Evolutionary conservation across 2,888 invertebrate genomes (phyloP).

Genomic region (Neoaliturus tenellus): DNA sequence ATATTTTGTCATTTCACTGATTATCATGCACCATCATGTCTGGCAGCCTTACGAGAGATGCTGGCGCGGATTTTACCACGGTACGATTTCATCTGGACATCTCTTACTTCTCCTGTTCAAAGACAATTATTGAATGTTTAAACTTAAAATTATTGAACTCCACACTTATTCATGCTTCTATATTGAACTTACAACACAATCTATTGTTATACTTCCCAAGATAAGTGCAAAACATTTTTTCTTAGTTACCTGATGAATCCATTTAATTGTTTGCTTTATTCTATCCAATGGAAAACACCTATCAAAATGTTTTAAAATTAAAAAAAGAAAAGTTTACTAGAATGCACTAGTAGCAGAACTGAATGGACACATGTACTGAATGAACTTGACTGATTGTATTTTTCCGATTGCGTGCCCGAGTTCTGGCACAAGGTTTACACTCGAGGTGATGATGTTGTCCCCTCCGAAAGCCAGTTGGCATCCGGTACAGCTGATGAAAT

Average conservation of each 20-base stretch:
- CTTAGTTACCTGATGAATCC: background rate
- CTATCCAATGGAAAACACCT: too few species aligned
- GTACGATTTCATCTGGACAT: background rate
- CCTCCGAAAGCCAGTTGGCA: constrained; percentile 18
- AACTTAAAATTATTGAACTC: background rate
- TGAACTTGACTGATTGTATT: background rate
- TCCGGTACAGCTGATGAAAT: constrained; percentile 2
- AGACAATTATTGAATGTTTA: background rate
- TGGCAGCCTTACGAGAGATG: background rate
- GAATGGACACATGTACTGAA: background rate
- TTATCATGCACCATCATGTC: background rate
- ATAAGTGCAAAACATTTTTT: background rate
- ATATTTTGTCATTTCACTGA: background rate
- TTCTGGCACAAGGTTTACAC: constrained; percentile 4
- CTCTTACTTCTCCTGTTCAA: constrained; percentile 20
- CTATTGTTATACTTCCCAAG: background rate
- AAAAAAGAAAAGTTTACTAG: background rate
- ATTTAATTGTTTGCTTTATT: background rate
- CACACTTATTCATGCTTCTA: background rate
- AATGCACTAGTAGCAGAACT: background rate
- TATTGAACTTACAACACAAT: background rate
- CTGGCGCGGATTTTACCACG: background rate
- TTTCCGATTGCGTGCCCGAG: constrained; percentile 15
- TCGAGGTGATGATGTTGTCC: background rate
- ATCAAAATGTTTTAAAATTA: background rate